Base-by-base conservation (phyloP, 2,888 invertebrate genomes). In the Eupsilia transversa region DNA sequence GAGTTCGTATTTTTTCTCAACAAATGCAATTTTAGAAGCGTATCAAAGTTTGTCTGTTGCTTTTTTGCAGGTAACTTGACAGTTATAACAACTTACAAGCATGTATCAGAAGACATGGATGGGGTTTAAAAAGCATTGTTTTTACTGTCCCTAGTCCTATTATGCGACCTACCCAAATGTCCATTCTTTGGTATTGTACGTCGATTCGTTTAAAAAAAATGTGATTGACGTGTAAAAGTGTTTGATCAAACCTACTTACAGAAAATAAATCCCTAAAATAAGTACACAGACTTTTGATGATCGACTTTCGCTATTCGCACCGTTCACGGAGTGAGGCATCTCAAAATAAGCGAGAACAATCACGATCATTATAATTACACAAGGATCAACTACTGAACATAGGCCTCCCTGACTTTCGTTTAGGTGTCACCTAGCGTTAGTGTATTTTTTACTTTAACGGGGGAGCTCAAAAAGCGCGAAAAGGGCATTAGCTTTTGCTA, bases 1-100 rank as follows among this genome's bases (percentile, higher is more conserved):
- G 23, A 70, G 54, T 66, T 27, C 27, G 56, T 68, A 46, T 56
- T 80, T 84, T 83, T 76, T 84, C 41, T 4, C 54, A 76, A 67
- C 77, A 84, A 82, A 82, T 67, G 66, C 72, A 84, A 82, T 82
- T 77, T 80, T 57, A 80, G 59, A 80, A 82, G 49, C 56, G 49
- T 72, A 76, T 82, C 49, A 72, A 82, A 84, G 77, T 84, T 82
- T 70, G 38, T 27, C 61, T 41, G 23, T 20, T 33, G 10, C 35
- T 23, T 54, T 54, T 49, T 57, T 76, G 33, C 43, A 60, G 52
- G 41, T 60, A 66, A 35, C 38, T 63, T 67, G 63, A 27, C 9
- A 27, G 35, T 23, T 54, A 38, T 23, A 20, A 46, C 46, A 38
- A 10, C 69, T 67, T 27, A 3, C 17, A 6, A 27, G n/a, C 10